These are phyloP conservation scores for Sarcophaga rosellei DNA, from an alignment of 2,888 invertebrate genomes.

Conservation along the genomic window DNA sequence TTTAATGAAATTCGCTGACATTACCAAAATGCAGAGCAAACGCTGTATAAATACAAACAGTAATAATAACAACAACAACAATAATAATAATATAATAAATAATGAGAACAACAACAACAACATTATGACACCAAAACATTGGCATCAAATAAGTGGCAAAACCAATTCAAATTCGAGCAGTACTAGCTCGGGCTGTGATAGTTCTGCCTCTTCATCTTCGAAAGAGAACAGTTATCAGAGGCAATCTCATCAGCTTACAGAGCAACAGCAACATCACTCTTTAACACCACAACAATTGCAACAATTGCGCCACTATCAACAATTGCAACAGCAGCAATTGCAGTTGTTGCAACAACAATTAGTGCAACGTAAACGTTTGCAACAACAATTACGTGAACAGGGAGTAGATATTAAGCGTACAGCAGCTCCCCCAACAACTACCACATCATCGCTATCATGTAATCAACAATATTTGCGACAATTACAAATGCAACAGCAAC, in stretches of 20 bases:
- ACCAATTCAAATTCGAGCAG: constrained; percentile 74
- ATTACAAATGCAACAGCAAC: constrained; percentile 72
- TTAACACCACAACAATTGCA: constrained; percentile 85
- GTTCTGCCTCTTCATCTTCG: constrained; percentile 75
- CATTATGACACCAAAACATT: constrained; percentile 65
- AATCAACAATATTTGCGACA: constrained; percentile 77
- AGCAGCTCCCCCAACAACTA: constrained; percentile 44
- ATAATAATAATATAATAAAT: constrained; percentile 39
- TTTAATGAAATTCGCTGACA: constrained; percentile 81
- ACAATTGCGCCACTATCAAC: constrained; percentile 82
- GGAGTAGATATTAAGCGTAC: constrained; percentile 71
- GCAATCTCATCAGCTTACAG: constrained; percentile 68
- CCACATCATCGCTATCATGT: constrained; percentile 71
- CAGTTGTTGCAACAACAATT: constrained; percentile 79
- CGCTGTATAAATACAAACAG: constrained; percentile 70
- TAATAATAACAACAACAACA: constrained; percentile 65
- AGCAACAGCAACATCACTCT: constrained; percentile 72
- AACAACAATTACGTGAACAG: constrained; percentile 77
- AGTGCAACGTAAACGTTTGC: constrained; percentile 81
- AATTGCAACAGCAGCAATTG: constrained; percentile 80
- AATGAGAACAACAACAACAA: constrained; percentile 67
- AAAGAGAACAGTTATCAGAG: constrained; percentile 76
- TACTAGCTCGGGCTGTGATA: constrained; percentile 78
- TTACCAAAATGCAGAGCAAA: constrained; percentile 78
- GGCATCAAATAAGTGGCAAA: constrained; percentile 56